A percentile compares a stretch with the other conserved stretches of the same genome.
Conservation (phyloP, 2,797 vertebrate species). For the Hylomyscus alleni region DNA sequence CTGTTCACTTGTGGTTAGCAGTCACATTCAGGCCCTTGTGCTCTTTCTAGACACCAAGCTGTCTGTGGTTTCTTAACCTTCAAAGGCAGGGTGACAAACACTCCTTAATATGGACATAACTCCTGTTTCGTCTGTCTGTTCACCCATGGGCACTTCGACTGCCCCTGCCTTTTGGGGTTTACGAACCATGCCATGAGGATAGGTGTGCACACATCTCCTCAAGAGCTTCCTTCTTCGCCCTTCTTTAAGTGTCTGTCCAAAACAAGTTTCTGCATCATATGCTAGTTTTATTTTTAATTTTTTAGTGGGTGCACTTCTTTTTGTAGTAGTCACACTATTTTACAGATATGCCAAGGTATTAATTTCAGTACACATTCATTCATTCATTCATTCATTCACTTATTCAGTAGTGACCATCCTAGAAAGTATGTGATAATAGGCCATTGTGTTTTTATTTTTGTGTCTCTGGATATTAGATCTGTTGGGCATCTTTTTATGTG, state of each 20-base stretch:
- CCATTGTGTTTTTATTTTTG: slow-evolving; percentile 24
- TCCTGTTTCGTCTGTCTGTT: not conserved
- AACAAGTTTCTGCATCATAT: not conserved
- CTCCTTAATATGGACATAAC: not conserved
- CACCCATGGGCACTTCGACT: not conserved
- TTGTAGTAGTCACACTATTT: not conserved
- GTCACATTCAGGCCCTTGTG: not conserved
- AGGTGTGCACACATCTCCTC: not conserved
- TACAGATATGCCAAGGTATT: not conserved
- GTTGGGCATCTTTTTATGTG: not conserved
- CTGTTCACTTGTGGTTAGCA: not conserved
- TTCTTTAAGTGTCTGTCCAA: not conserved
- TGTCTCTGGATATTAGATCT: slow-evolving; percentile 14
- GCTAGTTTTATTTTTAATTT: slow-evolving; percentile 1
- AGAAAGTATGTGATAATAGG: not conserved
- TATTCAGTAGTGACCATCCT: not conserved
- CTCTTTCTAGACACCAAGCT: not conserved
- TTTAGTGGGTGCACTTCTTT: not conserved
- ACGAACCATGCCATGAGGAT: not conserved
- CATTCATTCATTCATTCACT: not conserved
- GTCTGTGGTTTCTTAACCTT: not conserved
- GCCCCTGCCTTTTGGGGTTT: not conserved
- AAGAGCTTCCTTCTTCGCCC: not conserved
- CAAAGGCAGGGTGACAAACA: not conserved
- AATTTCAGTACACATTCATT: slow-evolving; percentile 3